A percentile compares a stretch with the other conserved stretches of the same genome.
These are phyloP conservation scores for Drosophila insularis DNA, from an alignment of 1,140 invertebrate genomes.

Conservation along the genomic window DNA sequence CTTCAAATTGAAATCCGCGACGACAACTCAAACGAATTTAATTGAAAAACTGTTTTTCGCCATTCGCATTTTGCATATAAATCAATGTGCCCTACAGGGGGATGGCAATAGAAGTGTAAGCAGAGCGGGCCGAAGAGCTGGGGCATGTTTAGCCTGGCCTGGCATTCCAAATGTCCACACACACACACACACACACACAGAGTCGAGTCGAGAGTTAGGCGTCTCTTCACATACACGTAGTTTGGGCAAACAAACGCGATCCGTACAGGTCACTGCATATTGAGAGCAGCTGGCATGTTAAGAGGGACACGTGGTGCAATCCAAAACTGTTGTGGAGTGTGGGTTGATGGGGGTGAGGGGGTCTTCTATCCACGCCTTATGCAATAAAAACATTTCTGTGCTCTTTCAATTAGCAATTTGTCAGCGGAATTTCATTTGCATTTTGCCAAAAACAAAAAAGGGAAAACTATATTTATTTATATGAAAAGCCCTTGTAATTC, in stretches of 20 bases:
- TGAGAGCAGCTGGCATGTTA: slow-evolving; percentile 44
- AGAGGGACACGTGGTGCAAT: slow-evolving; percentile 14
- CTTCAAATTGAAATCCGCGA: slow-evolving; percentile 77
- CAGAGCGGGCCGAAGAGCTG: background rate
- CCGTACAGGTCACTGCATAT: slow-evolving; percentile 72
- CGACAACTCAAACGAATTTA: slow-evolving; percentile 78
- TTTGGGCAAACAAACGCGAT: slow-evolving; percentile 75
- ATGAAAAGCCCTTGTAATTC: slow-evolving; percentile 66
- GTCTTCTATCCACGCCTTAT: slow-evolving; percentile 30
- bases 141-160: background rate
- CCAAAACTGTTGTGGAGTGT: slow-evolving; percentile 14
- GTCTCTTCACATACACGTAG: slow-evolving; percentile 50
- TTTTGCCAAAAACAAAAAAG: background rate
- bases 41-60: slow-evolving; percentile 74
- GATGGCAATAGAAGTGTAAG: background rate
- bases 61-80: slow-evolving; percentile 76
- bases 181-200: background rate
- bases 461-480: slow-evolving; percentile 14
- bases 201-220: slow-evolving; percentile 50
- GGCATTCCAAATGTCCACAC: slow-evolving; percentile 37
- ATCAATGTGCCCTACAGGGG: slow-evolving; percentile 49
- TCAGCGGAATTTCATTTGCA: slow-evolving; percentile 45
- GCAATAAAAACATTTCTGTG: slow-evolving; percentile 40
- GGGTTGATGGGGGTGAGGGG: slow-evolving; percentile 8
- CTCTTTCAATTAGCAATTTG: slow-evolving; percentile 78